These are phyloP conservation scores for Parauchenoglanis punctatus DNA, from an alignment of 2,797 vertebrate genomes.

Conservation along the genomic window DNA sequence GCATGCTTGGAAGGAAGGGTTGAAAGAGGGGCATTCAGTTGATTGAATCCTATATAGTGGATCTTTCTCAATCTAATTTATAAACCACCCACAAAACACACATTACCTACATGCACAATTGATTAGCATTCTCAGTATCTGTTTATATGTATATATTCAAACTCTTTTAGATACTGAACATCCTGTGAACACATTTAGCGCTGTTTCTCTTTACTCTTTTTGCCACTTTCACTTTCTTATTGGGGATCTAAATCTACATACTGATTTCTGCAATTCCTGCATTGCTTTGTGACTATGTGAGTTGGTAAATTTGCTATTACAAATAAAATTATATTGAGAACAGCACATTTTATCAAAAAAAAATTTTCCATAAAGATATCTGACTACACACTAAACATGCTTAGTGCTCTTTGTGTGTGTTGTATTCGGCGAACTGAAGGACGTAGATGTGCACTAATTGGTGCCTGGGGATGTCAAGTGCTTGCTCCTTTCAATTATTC, in stretches of 20 bases:
- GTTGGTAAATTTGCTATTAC: neutral
- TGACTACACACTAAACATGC: constrained; percentile 34
- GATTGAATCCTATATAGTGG: too few species aligned
- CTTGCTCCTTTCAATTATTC: constrained; percentile 56
- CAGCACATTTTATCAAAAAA: neutral
- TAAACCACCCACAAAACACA: neutral
- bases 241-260: neutral
- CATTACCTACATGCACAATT: neutral
- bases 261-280: too few species aligned
- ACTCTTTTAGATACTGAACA: neutral
- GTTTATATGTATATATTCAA: neutral
- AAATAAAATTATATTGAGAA: neutral
- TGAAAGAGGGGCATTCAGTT: too few species aligned
- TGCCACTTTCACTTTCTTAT: neutral
- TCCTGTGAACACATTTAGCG: neutral
- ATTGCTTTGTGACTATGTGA: too few species aligned
- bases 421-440: constrained; percentile 48
- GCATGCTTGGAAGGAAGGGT: too few species aligned
- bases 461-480: constrained; percentile 54
- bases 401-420: constrained; percentile 44
- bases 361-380: neutral
- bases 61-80: neutral
- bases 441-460: constrained; percentile 52
- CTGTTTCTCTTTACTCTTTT: neutral
- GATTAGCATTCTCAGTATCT: neutral